Evolutionary conservation across 2,113 vertebrate species (phyloP).

Genomic region (Chionodraco myersi): DNA sequence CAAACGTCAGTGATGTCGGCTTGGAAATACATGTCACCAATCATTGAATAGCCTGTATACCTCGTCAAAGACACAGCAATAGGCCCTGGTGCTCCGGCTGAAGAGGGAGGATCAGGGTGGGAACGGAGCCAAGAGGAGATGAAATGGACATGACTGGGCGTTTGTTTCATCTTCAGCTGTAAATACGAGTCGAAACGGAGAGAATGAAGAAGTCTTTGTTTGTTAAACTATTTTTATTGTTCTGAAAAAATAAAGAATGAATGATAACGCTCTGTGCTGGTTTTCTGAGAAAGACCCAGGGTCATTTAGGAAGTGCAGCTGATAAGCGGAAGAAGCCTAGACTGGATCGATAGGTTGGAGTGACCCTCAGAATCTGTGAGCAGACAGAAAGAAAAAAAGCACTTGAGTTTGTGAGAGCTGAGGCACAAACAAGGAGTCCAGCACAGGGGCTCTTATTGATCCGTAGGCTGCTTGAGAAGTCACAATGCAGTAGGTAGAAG

Average conservation of each 20-base stretch:
- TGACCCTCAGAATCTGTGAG: slow-evolving; percentile 44
- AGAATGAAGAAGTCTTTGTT: slow-evolving; percentile 85
- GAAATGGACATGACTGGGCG: slow-evolving; percentile 66
- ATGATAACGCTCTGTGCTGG: slow-evolving; percentile 13
- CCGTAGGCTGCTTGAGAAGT: slow-evolving; percentile 25
- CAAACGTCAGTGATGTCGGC: slow-evolving; percentile 61
- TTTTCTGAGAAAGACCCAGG: neutral
- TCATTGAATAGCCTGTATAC: slow-evolving; percentile 79
- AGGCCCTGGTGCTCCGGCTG: slow-evolving; percentile 66
- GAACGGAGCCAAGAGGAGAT: slow-evolving; percentile 79
- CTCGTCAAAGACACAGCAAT: slow-evolving; percentile 81
- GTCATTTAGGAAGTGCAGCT: slow-evolving; percentile 4
- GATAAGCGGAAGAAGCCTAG: slow-evolving; percentile 23
- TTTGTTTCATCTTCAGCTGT: slow-evolving; percentile 80
- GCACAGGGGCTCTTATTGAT: slow-evolving; percentile 36
- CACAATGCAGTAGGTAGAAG: slow-evolving; percentile 12
- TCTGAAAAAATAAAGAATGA: slow-evolving; percentile 76
- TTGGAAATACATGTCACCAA: slow-evolving; percentile 60
- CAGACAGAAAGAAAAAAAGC: slow-evolving; percentile 9
- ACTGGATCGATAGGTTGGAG: slow-evolving; percentile 51
- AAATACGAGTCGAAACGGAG: slow-evolving; percentile 78
- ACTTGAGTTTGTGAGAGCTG: slow-evolving; percentile 25
- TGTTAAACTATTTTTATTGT: slow-evolving; percentile 88
- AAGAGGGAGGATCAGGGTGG: slow-evolving; percentile 25
- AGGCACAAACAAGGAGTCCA: neutral